These are phyloP conservation scores for Smithornis capensis DNA, from an alignment of 2,113 vertebrate species.

Conservation along the genomic window DNA sequence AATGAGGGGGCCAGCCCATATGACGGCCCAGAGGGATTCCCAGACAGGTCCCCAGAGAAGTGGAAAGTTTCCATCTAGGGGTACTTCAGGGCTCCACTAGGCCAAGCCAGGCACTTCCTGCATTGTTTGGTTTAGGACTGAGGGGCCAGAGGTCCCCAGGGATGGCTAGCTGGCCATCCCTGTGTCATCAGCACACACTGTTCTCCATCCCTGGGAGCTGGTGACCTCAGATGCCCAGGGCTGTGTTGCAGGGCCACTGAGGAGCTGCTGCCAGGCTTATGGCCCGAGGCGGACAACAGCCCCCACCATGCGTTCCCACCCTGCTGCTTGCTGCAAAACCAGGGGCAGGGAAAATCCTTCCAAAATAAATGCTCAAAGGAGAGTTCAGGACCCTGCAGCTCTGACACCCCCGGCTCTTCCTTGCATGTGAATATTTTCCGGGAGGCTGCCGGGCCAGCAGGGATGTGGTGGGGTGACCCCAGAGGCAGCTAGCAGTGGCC, in stretches of 20 bases:
- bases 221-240: fast-evolving
- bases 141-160: background rate
- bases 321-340: background rate
- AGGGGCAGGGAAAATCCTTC: background rate
- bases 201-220: background rate
- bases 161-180: background rate
- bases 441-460: background rate
- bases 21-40: fast-evolving
- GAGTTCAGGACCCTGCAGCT: background rate
- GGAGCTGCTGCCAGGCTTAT: background rate
- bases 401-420: background rate
- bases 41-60: no score
- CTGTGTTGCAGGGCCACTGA: fast-evolving
- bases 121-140: background rate
- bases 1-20: fast-evolving
- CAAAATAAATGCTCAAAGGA: background rate
- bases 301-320: fast-evolving
- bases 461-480: background rate
- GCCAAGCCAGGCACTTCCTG: background rate
- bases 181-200: background rate
- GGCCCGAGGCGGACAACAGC: fast-evolving
- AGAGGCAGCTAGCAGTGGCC: background rate
- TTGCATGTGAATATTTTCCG: background rate
- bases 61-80: background rate
- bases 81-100: background rate